Base-by-base conservation (phyloP, 2,888 invertebrate species). In the Steinernema hermaphroditum region DNA sequence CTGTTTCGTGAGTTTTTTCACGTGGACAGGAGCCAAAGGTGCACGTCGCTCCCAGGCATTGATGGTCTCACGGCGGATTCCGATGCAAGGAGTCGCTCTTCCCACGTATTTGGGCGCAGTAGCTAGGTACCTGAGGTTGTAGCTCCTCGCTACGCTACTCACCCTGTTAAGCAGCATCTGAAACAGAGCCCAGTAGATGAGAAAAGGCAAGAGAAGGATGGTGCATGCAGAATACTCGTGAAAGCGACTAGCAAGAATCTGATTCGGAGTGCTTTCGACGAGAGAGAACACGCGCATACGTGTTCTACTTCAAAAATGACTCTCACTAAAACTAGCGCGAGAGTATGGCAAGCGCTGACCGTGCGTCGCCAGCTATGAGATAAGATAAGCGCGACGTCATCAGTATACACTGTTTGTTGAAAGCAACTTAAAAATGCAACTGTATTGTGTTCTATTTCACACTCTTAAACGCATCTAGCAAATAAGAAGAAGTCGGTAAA, bases 21-120 rank as follows among this genome's bases (percentile, higher is more conserved):
- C 96, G 86, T 97, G 96, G 29, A 90, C 88, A 0, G 98, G 98
- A 0, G 94, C 92, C 78, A 98, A 91, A 0, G 98, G 95, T 0
- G 98, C 97, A 75, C 98, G 90, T 77, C 98, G 80, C 78, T 89
- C 89, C 89, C 89, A 89, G 1, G 89, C 88, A 79, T 88, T 89
- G 74, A 89, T 87, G 8, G 89, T 89, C 81, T 89, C 89, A n/a
- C 89, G 83, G 24, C 89, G 78, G 69, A 83, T 83, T 24, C 79
- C 83, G 29, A 83, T 49, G 27, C 78, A 76, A 12, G 82, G 82
- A 19, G 71, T 54, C 27, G 75, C 79, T 46, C 77, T 54, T 32
- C 78, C 74, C 44, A 72, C 68, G 46, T 72, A 68, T 2, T 6
- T 29, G 1, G 62, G 62, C 1, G 62, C 62, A 2, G 62, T 62